phyloP scores from a whole-genome alignment of 1,140 invertebrate species.

The Cecropterus lyciades region DNA sequence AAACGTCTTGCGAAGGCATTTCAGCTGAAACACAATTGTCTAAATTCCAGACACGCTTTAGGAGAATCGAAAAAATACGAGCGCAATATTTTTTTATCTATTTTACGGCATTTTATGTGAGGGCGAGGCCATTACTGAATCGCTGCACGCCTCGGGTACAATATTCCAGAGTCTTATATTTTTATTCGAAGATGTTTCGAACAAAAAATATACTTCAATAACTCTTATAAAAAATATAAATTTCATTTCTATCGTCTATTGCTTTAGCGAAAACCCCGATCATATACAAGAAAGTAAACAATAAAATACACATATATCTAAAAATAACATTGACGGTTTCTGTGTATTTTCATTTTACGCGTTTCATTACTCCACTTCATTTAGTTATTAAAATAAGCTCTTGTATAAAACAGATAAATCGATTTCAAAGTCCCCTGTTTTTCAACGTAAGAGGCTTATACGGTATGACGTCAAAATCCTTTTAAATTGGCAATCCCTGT shows the following conservation, averaged over 20 bases:
- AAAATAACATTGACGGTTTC: no score
- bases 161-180: background rate
- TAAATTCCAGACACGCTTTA: conserved; percentile 15
- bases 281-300: no score
- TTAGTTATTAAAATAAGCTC: background rate
- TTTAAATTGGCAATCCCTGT: conserved; percentile 10
- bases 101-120: conserved; percentile 1
- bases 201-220: background rate
- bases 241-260: no score
- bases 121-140: conserved; percentile 12
- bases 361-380: no score
- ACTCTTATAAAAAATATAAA: no score
- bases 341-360: no score
- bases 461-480: background rate
- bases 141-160: conserved; percentile 1
- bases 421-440: background rate
- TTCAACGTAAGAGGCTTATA: background rate
- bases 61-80: conserved; percentile 22
- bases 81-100: background rate
- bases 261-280: no score
- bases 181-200: background rate
- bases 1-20: conserved; percentile 6
- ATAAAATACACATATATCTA: no score
- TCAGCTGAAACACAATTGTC: conserved; percentile 13
- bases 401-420: background rate